Base-by-base conservation (phyloP, 2,113 vertebrate genomes). In the Tachysurus vachellii region DNA sequence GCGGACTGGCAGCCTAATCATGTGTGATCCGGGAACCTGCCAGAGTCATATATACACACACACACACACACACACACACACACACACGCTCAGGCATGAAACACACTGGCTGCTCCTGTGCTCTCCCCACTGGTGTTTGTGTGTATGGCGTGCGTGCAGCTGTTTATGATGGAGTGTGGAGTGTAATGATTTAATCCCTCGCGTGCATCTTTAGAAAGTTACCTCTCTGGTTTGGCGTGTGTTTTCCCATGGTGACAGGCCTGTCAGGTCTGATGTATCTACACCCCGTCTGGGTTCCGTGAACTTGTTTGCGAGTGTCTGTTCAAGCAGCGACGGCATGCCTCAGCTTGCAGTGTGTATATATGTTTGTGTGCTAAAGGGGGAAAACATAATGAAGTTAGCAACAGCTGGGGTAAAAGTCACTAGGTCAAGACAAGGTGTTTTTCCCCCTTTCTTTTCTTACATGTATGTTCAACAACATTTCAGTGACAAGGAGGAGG, bases 301-400 rank as follows among this genome's bases (percentile, higher is more conserved):
- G 81, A 81, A 89, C 31, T 71, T 93, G 92, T 92, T 93, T 92
- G 91, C 77, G 86, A 82, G 71, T 28, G 81, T 88, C 92, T 85
- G 86, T 91, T 92, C 85, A 91, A 90, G 91, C 83, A 66, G n/a
- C 47, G 16, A 23, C 23, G 47, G n/a, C 88, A 31, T 87, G 90
- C 80, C 86, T 83, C 28, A 80, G 84, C 88, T 70, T 83, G 86
- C 71, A 36, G 54, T 31, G 85, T 21, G 83, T 79, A 50, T 36
- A 73, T 54, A n/a, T 80, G 86, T 87, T 59, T 86, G 82, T 68
- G 82, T 66, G 5, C 80, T 82, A 23, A 31, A 68, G 47, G 83
- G 5, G 79, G 19, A 42, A 21, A 64, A n/a, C 83, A 91, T 85
- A 87, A 87, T 87, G 80, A 50, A 56, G 80, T 81, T 89, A 83